A percentile compares a stretch with the other conserved stretches of the same genome.
phyloP scores from a whole-genome alignment of 2,113 vertebrate genomes.

The Cnemophilus loriae region DNA sequence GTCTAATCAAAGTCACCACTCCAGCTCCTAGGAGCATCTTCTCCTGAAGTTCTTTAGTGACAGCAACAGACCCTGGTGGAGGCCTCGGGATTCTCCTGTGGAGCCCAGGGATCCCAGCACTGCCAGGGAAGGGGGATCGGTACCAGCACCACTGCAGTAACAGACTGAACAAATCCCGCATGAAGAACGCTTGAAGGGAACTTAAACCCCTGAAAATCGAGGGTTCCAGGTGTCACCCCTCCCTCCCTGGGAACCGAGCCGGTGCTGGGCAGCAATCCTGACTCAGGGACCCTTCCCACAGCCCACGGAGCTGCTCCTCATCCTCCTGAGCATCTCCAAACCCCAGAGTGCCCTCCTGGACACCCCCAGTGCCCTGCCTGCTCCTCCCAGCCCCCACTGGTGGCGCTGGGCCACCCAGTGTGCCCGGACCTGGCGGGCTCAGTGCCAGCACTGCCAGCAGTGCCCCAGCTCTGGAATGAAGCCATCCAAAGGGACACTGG shows the following conservation, averaged over 20 bases:
- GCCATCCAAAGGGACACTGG: not conserved
- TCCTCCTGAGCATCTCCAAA: fast-evolving
- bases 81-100: not conserved
- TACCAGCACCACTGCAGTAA: fast-evolving
- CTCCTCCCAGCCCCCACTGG: fast-evolving
- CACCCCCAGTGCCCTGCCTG: not conserved
- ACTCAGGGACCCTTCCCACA: fast-evolving
- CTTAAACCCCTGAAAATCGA: fast-evolving
- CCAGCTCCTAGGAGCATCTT: not conserved
- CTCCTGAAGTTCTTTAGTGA: not conserved
- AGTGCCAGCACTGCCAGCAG: not conserved
- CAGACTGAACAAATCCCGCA: fast-evolving
- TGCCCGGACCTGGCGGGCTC: fast-evolving
- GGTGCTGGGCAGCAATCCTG: not conserved
- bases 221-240: too few relatives aligned
- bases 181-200: fast-evolving
- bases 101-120: not conserved
- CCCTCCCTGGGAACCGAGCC: not conserved
- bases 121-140: fast-evolving
- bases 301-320: not conserved
- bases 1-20: too few relatives aligned
- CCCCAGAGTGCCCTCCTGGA: fast-evolving
- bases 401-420: not conserved
- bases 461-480: not conserved
- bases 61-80: fast-evolving